Conservation (phyloP, 2,888 invertebrate species). For the Clepsis dumicolana region DNA sequence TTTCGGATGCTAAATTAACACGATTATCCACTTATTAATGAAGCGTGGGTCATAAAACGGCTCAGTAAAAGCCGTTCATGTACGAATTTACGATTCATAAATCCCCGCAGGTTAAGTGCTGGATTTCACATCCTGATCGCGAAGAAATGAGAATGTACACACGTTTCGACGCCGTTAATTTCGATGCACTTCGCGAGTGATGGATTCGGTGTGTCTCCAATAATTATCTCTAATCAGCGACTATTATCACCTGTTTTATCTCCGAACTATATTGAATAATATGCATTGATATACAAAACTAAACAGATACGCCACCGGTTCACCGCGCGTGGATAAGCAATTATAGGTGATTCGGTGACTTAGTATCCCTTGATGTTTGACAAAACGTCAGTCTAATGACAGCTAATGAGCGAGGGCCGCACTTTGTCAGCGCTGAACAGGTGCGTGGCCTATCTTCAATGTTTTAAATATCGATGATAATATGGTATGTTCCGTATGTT, state of each 20-base stretch:
- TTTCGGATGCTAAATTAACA: constrained; percentile 62
- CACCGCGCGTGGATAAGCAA: too few species aligned
- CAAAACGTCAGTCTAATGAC: too few species aligned
- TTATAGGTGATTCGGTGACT: too few species aligned
- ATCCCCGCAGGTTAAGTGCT: constrained; percentile 57
- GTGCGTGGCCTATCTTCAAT: too few species aligned
- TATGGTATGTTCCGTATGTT: too few species aligned
- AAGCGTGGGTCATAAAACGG: constrained; percentile 62
- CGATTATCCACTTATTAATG: constrained; percentile 67
- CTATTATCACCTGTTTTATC: neutral
- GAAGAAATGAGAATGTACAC: constrained; percentile 40
- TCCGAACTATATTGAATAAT: neutral
- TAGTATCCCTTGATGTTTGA: too few species aligned
- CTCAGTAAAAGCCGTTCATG: constrained; percentile 63
- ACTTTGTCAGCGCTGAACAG: too few species aligned
- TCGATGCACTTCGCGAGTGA: constrained; percentile 27
- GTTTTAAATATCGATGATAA: too few species aligned
- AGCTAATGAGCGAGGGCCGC: too few species aligned
- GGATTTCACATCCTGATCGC: constrained; percentile 52
- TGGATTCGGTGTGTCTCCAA: neutral
- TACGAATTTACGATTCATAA: constrained; percentile 69
- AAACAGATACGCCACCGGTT: too few species aligned
- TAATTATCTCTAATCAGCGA: constrained; percentile 2
- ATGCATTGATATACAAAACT: too few species aligned
- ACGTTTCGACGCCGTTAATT: constrained; percentile 1